Base-by-base conservation (phyloP, 2,888 invertebrate genomes). In the Apamea anceps region DNA sequence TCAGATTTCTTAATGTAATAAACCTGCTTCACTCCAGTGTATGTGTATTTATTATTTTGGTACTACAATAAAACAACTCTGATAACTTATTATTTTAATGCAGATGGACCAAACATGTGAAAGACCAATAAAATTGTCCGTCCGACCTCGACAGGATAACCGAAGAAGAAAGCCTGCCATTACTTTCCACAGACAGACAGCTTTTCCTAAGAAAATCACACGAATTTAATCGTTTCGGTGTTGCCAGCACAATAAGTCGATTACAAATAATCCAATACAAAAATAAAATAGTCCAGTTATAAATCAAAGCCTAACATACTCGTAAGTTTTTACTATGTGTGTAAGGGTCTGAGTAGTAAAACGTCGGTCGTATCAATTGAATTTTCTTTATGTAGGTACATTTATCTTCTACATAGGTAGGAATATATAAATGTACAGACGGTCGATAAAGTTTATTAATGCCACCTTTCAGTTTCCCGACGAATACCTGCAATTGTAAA, bases 281-380 rank as follows among this genome's bases (percentile, higher is more conserved):
- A 57, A 3, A 57, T 57, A 57, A 25, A 25, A 57, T 4, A 25
- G 12, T 57, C 25, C 12, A 57, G 21, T 51, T 21, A 51, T 51
- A 21, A 51, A 51, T 51, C 18, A 51, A 18, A 51, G 18, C 48
- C 2, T 6, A 51, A 51, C 48, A 48, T 13, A n/a, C n/a, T n/a
- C n/a, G n/a, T n/a, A 62, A 7, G 48, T 21, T 45, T 54, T 60
- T 73, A 68, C 32, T 81, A 57, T 54, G 48, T 51, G 37, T 79
- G 15, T 54, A 37, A 66, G 48, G 68, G 57, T 48, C 15, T 68
- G 13, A 18, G 68, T 42, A 79, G n/a, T 73, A 63, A 70, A 73
- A 57, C 60, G 48, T 37, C 37, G 37, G 25, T 51, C 66, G 65
- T 82, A 42, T 28, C 57, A 65, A 75, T 51, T 60, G 21, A 42